phyloP scores from a whole-genome alignment of 2,888 invertebrate species.

The Adelognathus sp. region DNA sequence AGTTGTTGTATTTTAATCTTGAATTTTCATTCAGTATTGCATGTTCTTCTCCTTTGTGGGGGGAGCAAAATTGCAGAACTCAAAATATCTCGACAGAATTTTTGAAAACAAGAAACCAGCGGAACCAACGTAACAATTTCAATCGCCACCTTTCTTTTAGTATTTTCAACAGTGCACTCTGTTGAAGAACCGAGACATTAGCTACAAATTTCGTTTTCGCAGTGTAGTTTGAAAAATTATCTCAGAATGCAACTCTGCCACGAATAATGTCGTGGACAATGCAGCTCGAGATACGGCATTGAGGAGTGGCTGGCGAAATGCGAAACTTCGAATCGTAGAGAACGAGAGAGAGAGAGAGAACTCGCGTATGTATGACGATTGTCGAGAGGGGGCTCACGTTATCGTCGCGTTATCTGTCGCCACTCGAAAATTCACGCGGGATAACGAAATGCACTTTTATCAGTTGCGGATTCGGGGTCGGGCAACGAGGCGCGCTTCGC shows the following conservation, averaged over 20 bases:
- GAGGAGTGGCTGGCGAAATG: slow-evolving; percentile 50
- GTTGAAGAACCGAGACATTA: too few relatives aligned
- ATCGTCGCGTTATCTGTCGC: slow-evolving; percentile 35
- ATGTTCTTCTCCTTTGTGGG: too few relatives aligned
- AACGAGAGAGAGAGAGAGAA: background rate
- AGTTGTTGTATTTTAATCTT: too few relatives aligned
- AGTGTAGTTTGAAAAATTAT: background rate
- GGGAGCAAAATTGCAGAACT: too few relatives aligned
- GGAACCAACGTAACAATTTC: too few relatives aligned
- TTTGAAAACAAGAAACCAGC: too few relatives aligned
- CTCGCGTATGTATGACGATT: slow-evolving; percentile 7
- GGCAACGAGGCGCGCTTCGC: slow-evolving; percentile 48
- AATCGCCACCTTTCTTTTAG: too few relatives aligned
- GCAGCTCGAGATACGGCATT: slow-evolving; percentile 26
- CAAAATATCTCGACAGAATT: too few relatives aligned
- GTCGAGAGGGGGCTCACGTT: slow-evolving; percentile 8
- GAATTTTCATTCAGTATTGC: too few relatives aligned
- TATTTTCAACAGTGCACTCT: too few relatives aligned
- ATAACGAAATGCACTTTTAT: slow-evolving; percentile 67
- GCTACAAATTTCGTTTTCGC: too few relatives aligned
- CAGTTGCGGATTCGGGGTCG: slow-evolving; percentile 65
- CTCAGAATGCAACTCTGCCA: background rate
- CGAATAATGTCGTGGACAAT: slow-evolving; percentile 3
- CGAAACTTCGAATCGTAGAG: background rate
- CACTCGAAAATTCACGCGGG: slow-evolving; percentile 52